Percentiles rank a stretch among this genome's conserved stretches.
Conservation (phyloP, 2,888 invertebrate genomes). For the Stenolophus ochropezus region DNA sequence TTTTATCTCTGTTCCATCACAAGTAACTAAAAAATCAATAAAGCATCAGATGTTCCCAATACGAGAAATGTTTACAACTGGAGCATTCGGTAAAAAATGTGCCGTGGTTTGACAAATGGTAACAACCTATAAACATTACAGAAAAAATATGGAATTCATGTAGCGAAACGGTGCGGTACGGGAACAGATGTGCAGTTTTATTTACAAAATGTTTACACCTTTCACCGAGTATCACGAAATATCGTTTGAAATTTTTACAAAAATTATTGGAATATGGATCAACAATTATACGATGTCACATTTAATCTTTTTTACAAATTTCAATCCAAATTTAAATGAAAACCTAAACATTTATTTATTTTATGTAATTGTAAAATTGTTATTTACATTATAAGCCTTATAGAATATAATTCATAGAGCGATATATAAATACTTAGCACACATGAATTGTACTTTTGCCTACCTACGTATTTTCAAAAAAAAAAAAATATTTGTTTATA, state of each 20-base stretch:
- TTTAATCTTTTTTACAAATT: no score
- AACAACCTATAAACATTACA: neutral
- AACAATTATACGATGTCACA: no score
- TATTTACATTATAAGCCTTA: no score
- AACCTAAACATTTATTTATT: no score
- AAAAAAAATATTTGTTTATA: no score
- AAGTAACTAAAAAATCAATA: neutral
- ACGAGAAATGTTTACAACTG: neutral
- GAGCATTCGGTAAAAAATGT: neutral
- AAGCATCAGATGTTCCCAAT: neutral
- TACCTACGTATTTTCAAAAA: no score
- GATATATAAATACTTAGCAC: no score
- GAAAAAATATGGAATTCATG: neutral
- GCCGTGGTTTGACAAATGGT: neutral
- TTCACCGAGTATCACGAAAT: neutral
- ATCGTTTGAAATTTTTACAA: neutral
- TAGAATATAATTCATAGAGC: no score
- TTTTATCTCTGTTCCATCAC: neutral
- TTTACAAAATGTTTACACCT: neutral
- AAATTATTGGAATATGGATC: no score
- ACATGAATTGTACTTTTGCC: no score
- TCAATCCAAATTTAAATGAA: no score
- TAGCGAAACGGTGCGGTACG: neutral
- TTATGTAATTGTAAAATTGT: no score
- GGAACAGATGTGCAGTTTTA: neutral